Evolutionary conservation across 2,888 invertebrate genomes (phyloP).

Genomic region (Tigriopus californicus): DNA sequence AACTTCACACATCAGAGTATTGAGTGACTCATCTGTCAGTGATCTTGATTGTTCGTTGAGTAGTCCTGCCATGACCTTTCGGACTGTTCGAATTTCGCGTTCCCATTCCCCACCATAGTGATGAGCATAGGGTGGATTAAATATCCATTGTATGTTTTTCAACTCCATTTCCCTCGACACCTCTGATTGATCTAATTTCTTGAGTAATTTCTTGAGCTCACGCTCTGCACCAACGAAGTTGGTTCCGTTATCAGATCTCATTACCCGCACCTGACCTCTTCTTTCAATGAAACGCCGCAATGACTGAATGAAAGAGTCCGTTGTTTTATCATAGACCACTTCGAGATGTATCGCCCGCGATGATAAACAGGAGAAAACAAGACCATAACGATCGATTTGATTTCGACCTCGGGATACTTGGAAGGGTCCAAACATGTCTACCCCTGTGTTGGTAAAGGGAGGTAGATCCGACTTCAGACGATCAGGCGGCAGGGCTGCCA

Average conservation of each 20-base stretch:
- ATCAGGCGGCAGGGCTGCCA: too few species aligned
- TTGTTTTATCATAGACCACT: not conserved
- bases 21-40: too few species aligned
- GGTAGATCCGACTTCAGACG: too few species aligned
- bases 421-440: too few species aligned
- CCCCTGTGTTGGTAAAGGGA: too few species aligned
- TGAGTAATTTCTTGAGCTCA: not conserved
- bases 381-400: not conserved
- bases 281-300: not conserved
- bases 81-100: not conserved
- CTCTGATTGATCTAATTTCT: not conserved
- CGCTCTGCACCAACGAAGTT: conserved; percentile 9
- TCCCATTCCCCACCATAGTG: not conserved
- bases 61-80: not conserved
- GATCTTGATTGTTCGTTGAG: not conserved
- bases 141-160: too few species aligned
- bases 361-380: not conserved
- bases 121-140: not conserved
- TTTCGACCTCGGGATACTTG: not conserved
- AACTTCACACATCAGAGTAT: too few species aligned
- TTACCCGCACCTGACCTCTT: not conserved
- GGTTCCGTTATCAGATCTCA: conserved; percentile 5
- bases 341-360: not conserved
- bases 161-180: not conserved
- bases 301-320: not conserved